These are phyloP conservation scores for Rhogogaster chlorosoma DNA, from an alignment of 2,888 invertebrate species.

Conservation along the genomic window DNA sequence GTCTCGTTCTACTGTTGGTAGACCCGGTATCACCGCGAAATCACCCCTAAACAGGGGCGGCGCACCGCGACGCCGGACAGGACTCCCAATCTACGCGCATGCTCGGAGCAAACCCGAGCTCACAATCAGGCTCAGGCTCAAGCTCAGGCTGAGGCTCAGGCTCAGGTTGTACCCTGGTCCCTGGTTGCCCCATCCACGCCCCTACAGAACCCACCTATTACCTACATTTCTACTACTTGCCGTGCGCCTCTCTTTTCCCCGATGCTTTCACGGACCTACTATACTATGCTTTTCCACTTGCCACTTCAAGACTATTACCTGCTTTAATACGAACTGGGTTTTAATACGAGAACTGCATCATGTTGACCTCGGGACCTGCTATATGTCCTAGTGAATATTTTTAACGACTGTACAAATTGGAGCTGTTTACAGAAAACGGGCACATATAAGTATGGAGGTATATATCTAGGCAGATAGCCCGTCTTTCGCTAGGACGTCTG, in stretches of 20 bases:
- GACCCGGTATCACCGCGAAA: conserved; percentile 28
- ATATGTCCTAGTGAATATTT: not conserved
- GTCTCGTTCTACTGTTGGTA: conserved; percentile 61
- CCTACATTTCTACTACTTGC: not conserved
- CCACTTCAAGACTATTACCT: not conserved
- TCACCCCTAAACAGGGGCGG: conserved; percentile 52
- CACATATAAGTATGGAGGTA: not conserved
- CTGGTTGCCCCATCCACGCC: conserved; percentile 25
- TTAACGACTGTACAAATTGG: not conserved
- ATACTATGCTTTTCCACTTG: not conserved
- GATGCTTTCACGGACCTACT: not conserved
- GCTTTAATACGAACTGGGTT: not conserved
- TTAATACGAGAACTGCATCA: not conserved
- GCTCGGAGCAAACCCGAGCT: not conserved
- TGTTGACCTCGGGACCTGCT: not conserved
- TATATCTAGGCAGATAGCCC: too few relatives aligned
- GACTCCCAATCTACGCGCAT: not conserved
- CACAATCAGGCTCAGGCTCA: not conserved
- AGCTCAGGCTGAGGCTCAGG: not conserved
- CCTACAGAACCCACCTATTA: not conserved
- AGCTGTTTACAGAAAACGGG: not conserved
- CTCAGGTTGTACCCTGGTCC: conserved; percentile 21
- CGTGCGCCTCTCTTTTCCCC: not conserved
- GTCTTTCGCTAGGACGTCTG: not conserved
- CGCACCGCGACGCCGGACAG: conserved; percentile 6